These are phyloP conservation scores for Eilema depressum DNA, from an alignment of 2,888 invertebrate genomes.

Conservation along the genomic window DNA sequence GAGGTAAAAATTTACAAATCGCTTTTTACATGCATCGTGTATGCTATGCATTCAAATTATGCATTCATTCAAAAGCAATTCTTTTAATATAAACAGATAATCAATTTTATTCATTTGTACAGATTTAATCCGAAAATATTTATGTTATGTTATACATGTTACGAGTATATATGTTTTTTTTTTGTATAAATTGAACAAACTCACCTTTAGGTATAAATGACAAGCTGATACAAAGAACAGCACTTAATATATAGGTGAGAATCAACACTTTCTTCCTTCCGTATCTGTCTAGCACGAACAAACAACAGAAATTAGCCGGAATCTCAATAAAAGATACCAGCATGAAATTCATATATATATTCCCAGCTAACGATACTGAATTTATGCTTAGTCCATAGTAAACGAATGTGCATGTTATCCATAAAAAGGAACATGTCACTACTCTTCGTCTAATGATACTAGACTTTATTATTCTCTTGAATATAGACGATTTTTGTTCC, in stretches of 20 bases:
- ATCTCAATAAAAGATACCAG: slow-evolving; percentile 89
- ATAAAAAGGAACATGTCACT: slow-evolving; percentile 90
- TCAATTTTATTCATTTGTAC: not conserved
- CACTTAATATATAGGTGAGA: slow-evolving; percentile 88
- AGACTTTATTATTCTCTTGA: slow-evolving; percentile 83
- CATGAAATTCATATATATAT: slow-evolving; percentile 93
- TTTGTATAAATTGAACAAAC: slow-evolving; percentile 30
- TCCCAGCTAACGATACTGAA: slow-evolving; percentile 91
- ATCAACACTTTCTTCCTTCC: slow-evolving; percentile 89
- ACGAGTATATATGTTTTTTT: too few relatives aligned
- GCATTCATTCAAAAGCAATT: too few relatives aligned
- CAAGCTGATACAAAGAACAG: slow-evolving; percentile 87
- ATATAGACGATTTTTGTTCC: slow-evolving; percentile 57
- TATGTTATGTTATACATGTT: too few relatives aligned
- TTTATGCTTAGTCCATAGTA: slow-evolving; percentile 94
- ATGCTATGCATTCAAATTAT: too few relatives aligned
- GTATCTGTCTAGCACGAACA: slow-evolving; percentile 88
- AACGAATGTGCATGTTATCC: slow-evolving; percentile 93
- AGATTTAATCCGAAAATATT: not conserved
- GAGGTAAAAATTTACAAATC: too few relatives aligned
- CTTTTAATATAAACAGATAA: too few relatives aligned
- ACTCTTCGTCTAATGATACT: slow-evolving; percentile 86
- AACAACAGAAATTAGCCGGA: slow-evolving; percentile 90
- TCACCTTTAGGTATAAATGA: slow-evolving; percentile 88
- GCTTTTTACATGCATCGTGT: too few relatives aligned